Evolutionary conservation across 2,113 vertebrate species (phyloP).

Genomic region (Mionectes macconnelli): DNA sequence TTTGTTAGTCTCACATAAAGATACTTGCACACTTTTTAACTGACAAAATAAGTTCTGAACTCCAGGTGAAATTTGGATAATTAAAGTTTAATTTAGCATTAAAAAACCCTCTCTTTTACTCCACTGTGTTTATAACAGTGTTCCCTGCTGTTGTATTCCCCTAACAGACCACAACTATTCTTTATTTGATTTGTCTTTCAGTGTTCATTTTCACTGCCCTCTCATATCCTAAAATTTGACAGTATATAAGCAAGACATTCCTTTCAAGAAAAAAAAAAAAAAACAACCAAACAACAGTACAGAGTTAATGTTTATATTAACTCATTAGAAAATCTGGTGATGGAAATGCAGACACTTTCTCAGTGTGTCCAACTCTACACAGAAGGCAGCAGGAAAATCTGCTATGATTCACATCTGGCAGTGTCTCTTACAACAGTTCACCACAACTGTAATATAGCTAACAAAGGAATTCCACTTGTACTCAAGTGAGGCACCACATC

Average conservation of each 20-base stretch:
- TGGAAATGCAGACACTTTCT: not conserved
- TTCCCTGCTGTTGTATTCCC: not conserved
- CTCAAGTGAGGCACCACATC: not conserved
- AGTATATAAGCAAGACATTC: not conserved
- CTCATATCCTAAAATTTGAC: not conserved
- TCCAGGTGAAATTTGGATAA: not conserved
- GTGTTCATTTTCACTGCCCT: not conserved
- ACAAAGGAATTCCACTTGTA: not conserved
- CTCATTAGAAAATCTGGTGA: not conserved
- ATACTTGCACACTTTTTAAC: not conserved
- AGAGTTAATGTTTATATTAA: not conserved
- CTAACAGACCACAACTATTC: not conserved
- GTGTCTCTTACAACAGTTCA: not conserved
- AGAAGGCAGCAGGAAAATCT: not conserved
- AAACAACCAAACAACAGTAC: not conserved
- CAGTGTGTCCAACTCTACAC: not conserved
- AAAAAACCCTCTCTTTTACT: not conserved
- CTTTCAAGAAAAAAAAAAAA: not conserved
- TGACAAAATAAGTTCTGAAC: not conserved
- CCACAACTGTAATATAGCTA: not conserved
- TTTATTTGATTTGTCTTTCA: not conserved
- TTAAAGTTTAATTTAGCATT: constrained; percentile 1
- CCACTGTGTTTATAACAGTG: not conserved
- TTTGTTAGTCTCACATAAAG: not conserved
- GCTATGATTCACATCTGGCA: not conserved